These are phyloP conservation scores for Neogobius melanostomus DNA, from an alignment of 2,113 vertebrate genomes.

Conservation along the genomic window DNA sequence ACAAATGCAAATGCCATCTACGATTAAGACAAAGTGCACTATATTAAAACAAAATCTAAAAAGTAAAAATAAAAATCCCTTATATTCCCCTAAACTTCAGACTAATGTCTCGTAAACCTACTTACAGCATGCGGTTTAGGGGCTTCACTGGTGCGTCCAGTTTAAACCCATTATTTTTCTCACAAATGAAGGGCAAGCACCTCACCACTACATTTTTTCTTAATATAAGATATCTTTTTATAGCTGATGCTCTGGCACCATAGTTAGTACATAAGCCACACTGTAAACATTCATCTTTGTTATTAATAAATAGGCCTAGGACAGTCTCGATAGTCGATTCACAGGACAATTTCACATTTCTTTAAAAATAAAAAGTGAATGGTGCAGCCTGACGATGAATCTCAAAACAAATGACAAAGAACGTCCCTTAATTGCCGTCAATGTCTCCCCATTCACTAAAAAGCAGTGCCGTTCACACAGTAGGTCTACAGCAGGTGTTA, in stretches of 20 bases:
- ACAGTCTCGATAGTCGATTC: constrained; percentile 33
- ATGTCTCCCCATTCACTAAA: neutral
- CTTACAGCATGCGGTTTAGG: constrained; percentile 51
- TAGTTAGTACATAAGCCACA: constrained; percentile 40
- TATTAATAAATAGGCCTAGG: constrained; percentile 60
- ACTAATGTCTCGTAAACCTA: constrained; percentile 19
- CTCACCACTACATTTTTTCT: constrained; percentile 54
- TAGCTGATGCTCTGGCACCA: constrained; percentile 51
- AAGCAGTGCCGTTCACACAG: constrained; percentile 7
- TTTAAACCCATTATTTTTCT: constrained; percentile 37
- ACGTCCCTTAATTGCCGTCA: neutral
- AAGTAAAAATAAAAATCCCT: constrained; percentile 27
- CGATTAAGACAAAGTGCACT: constrained; percentile 41
- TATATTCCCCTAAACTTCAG: constrained; percentile 42
- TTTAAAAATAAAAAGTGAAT: constrained; percentile 18
- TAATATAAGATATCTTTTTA: constrained; percentile 68
- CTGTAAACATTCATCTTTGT: constrained; percentile 58
- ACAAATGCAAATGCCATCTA: constrained; percentile 1
- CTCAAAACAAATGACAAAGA: constrained; percentile 7
- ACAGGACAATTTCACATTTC: constrained; percentile 48
- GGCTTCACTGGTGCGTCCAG: constrained; percentile 37
- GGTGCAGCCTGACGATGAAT: constrained; percentile 15
- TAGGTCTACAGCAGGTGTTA: constrained; percentile 26
- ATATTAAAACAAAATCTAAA: constrained; percentile 18
- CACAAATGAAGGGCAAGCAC: constrained; percentile 42